Evolutionary conservation across 2,113 vertebrate species (phyloP), one percentile per base, ranked within the genome.

Genomic region (Corapipo altera): DNA sequence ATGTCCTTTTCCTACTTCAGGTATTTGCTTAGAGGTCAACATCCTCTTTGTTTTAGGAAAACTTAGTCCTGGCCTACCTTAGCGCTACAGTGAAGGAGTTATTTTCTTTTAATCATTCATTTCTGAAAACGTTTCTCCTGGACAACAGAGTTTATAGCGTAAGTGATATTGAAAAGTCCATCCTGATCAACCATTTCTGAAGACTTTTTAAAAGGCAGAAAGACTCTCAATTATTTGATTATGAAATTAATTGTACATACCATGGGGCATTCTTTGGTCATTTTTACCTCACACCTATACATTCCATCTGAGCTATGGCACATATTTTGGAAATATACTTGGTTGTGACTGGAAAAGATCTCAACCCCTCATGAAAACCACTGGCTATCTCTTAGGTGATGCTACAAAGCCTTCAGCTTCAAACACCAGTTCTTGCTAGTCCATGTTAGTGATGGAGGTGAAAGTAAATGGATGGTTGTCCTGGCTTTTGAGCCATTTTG

Each of bases 21-120:
- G 8, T 86, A 33, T 72, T 85, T 84, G 24, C 33, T 77, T 57
- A 78, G 37, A 55, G 16, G 12, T 70, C 57, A 93, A 44, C 28
- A 59, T 77, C 30, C 33, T 85, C 35, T 79, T 74, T 89, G 35
- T 71, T 87, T 78, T 43, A 77, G 46, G 79, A 77, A 89, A 91
- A 39, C 3, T 19, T 14, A 7, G 32, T 61, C 81, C 37, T 71
- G 12, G 33, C 35, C 78, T 77, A 23, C 30, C 39, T 52, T 35
- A 58, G 49, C n/a, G 17, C 62, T 88, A 27, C 35, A 48, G 65
- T 19, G 11, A 81, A 57, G 28, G 61, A 67, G 4, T 10, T 75
- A 5, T 80, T 88, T 88, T 91, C 33, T 37, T 89, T 77, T 78
- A 52, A 70, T 17, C 66, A 57, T 71, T 73, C 4, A 33, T 77